These are phyloP conservation scores for Epirrhoe alternata DNA, from an alignment of 2,888 invertebrate species.

Conservation along the genomic window DNA sequence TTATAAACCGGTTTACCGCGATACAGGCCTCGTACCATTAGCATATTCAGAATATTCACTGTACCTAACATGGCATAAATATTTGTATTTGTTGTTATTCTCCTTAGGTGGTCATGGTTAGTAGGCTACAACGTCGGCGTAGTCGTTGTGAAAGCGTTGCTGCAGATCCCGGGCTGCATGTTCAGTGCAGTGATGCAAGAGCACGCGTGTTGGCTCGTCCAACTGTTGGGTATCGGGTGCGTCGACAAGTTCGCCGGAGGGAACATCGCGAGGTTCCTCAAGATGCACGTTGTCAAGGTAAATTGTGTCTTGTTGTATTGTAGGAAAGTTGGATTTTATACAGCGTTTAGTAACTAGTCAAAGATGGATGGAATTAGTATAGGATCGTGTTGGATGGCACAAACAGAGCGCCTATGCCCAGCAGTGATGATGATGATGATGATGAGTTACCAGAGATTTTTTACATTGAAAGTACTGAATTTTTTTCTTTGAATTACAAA, in stretches of 20 bases:
- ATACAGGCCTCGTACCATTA: too few species aligned
- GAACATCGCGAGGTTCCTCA: constrained; percentile 70
- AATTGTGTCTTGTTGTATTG: not conserved
- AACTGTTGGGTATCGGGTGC: constrained; percentile 96
- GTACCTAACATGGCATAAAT: too few species aligned
- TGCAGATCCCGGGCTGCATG: constrained; percentile 97
- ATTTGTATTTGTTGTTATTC: not conserved
- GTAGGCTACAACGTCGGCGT: constrained; percentile 96
- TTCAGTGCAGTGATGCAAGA: constrained; percentile 87
- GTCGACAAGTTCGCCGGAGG: constrained; percentile 88
- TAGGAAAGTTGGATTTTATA: not conserved
- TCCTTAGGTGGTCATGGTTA: constrained; percentile 92
- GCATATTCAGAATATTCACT: too few species aligned
- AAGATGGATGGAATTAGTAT: too few species aligned
- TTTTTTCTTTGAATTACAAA: too few species aligned
- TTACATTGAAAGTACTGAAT: too few species aligned
- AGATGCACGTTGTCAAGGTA: constrained; percentile 64
- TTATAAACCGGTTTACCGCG: too few species aligned
- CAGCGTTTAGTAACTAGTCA: too few species aligned
- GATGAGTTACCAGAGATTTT: too few species aligned
- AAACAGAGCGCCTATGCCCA: too few species aligned
- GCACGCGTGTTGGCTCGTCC: constrained; percentile 90
- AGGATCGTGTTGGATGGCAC: too few species aligned
- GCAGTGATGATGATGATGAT: too few species aligned
- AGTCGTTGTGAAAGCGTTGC: constrained; percentile 93